Conservation (phyloP, 2,888 invertebrate species). For the Drosophila conformis region DNA sequence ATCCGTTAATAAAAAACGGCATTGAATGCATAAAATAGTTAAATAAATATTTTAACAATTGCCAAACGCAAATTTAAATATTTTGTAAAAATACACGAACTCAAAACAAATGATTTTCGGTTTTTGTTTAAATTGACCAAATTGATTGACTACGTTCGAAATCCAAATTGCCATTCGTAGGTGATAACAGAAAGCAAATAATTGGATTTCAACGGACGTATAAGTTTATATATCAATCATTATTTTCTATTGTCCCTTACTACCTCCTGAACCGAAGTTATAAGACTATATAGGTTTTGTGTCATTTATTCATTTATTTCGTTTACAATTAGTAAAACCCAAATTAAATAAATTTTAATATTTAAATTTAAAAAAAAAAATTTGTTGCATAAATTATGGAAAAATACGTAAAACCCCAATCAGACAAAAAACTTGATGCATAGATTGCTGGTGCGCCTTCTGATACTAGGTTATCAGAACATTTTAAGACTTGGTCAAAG, state of each 20-base stretch:
- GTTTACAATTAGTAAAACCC: neutral
- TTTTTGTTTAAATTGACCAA: neutral
- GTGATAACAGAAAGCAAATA: neutral
- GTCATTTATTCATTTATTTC: neutral
- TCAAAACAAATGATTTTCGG: neutral
- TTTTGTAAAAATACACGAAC: neutral
- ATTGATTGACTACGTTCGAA: neutral
- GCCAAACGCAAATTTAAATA: neutral
- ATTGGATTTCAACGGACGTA: neutral
- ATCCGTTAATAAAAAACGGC: neutral
- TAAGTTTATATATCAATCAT: neutral
- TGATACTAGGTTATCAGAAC: neutral
- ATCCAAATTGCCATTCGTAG: neutral
- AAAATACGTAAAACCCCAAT: neutral
- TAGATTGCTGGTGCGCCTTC: neutral
- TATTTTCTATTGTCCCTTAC: neutral
- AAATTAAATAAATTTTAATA: neutral
- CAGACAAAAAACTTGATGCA: neutral
- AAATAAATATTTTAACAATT: neutral
- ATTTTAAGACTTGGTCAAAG: neutral
- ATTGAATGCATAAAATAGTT: neutral
- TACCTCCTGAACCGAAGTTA: neutral
- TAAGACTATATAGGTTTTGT: neutral
- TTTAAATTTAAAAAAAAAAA: neutral
- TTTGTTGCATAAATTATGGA: neutral